Evolutionary conservation across 2,797 vertebrate species (phyloP), one percentile per base, ranked within the genome.

Genomic region (Characodon lateralis): DNA sequence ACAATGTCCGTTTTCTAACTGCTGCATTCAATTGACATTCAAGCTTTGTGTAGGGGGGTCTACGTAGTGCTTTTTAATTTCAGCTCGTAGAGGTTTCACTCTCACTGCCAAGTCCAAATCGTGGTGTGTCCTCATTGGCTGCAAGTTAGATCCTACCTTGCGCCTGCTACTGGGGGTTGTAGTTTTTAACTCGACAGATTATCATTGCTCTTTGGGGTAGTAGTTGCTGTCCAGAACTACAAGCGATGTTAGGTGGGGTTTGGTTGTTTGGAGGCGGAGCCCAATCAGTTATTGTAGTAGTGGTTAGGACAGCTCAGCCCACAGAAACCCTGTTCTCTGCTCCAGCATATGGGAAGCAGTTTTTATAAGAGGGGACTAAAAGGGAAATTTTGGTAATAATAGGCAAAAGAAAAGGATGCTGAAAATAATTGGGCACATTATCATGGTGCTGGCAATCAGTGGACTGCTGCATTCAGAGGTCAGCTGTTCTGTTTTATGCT

Each of bases 71-170:
- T 0, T 58, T 55, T 2, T 35, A 7, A 0, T 31, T 31, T 61
- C 14, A 31, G 59, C 28, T 61, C 59, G 31, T 31, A 61, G 26
- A 61, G 59, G 59, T 61, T 28, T 59, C 12, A 59, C 58, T 59
- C 58, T 26, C 26, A 59, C n/a, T 5, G 13, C 5, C 59, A 20
- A 55, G 53, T 87, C 86, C 76, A 78, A 87, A 87, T 89, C 95
- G 95, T 96, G 95, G 85, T 94, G 83, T 84, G 2, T 51, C 58
- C 69, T 83, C 88, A 95, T 96, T 95, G 95, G 95, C 76, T 84
- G 65, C 1, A 31, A 12, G 9, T 0, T 31, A 20, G 43, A 20
- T 20, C 3, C 51, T 26, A 10, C n/a, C 24, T 41, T 22, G 1
- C 2, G 2, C 1, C 0, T 0, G 0, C 26, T 46, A 14, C 0